Percentiles rank a stretch among this genome's conserved stretches.
Evolutionary conservation across 1,140 invertebrate genomes (phyloP).

Genomic region (Arctopsyche grandis): DNA sequence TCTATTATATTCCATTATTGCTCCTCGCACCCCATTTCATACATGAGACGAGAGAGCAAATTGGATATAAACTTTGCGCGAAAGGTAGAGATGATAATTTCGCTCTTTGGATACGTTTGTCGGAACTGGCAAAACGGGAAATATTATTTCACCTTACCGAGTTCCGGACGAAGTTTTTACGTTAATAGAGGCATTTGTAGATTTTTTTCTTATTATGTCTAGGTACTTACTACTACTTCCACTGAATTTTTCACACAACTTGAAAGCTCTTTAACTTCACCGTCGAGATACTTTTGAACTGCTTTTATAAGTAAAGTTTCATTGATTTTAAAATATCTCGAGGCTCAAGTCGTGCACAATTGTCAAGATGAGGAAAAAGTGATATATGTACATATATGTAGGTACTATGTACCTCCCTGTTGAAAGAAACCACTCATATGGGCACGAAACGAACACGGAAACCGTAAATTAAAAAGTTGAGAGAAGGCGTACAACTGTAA

Average conservation of each 20-base stretch:
- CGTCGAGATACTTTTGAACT: too few species aligned
- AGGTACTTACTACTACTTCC: too few species aligned
- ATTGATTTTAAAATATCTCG: slow-evolving; percentile 18
- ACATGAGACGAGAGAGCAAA: neutral
- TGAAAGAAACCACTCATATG: neutral
- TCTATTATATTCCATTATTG: too few species aligned
- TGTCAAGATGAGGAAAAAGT: too few species aligned
- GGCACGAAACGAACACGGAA: neutral
- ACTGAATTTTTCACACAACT: too few species aligned
- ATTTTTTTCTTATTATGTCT: neutral
- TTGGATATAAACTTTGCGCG: slow-evolving; percentile 42
- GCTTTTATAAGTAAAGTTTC: neutral
- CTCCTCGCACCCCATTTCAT: too few species aligned
- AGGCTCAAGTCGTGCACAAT: neutral
- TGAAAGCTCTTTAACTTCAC: too few species aligned
- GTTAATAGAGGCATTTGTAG: slow-evolving; percentile 18
- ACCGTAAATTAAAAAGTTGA: slow-evolving; percentile 3
- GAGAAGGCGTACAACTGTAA: neutral
- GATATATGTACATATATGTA: too few species aligned
- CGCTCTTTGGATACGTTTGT: slow-evolving; percentile 44
- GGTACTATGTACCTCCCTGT: too few species aligned
- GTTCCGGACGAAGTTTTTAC: slow-evolving; percentile 35
- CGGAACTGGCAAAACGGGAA: slow-evolving; percentile 39
- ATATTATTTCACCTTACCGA: neutral
- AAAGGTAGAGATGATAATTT: slow-evolving; percentile 50